These are phyloP conservation scores for Chrysodeixis includens DNA, from an alignment of 2,888 invertebrate genomes.

Conservation along the genomic window DNA sequence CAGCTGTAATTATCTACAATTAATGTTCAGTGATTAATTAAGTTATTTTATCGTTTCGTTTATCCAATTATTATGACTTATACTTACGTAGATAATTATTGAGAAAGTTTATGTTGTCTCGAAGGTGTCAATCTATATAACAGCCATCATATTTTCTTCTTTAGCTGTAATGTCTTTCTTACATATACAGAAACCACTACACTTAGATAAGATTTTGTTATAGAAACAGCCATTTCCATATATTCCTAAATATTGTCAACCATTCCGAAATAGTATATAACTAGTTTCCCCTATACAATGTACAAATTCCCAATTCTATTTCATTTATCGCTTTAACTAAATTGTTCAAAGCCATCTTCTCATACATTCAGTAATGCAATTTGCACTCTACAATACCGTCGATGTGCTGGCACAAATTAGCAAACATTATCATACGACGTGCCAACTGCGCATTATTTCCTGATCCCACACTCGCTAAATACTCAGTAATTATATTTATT, in stretches of 20 bases:
- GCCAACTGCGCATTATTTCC: slow-evolving; percentile 58
- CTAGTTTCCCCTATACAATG: no score
- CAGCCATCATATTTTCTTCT: no score
- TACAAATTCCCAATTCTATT: not conserved
- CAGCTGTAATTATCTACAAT: not conserved
- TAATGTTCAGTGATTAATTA: not conserved
- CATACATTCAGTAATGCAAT: slow-evolving; percentile 37
- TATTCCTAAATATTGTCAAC: no score
- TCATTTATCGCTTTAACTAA: not conserved
- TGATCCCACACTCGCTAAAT: slow-evolving; percentile 23
- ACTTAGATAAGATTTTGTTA: no score
- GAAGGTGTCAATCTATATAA: no score
- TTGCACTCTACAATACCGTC: slow-evolving; percentile 27
- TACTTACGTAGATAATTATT: no score
- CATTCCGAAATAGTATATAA: no score
- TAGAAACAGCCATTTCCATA: no score
- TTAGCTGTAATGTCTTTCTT: no score
- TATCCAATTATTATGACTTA: no score
- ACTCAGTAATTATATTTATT: not conserved
- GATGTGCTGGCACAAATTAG: slow-evolving; percentile 50
- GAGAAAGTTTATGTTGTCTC: no score
- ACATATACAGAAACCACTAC: no score
- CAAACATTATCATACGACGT: slow-evolving; percentile 35
- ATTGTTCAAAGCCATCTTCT: slow-evolving; percentile 1
- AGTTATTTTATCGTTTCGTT: not conserved